Percentiles rank a stretch among this genome's conserved stretches.
Evolutionary conservation across 2,113 vertebrate species (phyloP).

Genomic region (Sphaerodactylus townsendi): DNA sequence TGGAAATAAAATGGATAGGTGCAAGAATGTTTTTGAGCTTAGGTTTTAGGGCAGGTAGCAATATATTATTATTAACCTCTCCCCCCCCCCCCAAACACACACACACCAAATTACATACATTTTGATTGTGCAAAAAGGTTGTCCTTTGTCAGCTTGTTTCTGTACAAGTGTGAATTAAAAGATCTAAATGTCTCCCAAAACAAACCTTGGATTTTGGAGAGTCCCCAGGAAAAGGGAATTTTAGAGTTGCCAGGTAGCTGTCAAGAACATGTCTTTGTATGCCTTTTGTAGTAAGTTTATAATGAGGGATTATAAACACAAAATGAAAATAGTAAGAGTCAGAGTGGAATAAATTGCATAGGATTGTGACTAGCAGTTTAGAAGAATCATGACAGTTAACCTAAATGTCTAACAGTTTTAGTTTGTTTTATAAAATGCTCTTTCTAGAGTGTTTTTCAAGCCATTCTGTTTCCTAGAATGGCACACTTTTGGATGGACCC

Average conservation of each 20-base stretch:
- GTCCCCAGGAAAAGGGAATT: neutral
- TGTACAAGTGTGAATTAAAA: neutral
- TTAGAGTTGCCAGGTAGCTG: no score
- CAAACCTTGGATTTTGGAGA: neutral
- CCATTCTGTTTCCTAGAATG: neutral
- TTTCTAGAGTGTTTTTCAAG: neutral
- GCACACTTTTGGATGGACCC: neutral
- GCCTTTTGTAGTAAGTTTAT: neutral
- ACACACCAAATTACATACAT: no score
- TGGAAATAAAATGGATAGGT: neutral
- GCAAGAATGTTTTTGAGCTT: neutral
- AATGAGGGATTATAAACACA: neutral
- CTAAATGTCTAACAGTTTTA: neutral
- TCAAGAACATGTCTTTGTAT: neutral
- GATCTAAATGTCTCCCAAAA: neutral
- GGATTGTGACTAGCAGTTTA: no score
- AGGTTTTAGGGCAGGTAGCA: neutral
- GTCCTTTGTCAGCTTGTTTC: neutral
- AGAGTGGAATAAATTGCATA: no score
- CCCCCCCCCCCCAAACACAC: no score
- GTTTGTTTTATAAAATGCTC: constrained; percentile 29
- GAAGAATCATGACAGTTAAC: no score
- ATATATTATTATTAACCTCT: neutral
- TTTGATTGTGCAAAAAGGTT: neutral
- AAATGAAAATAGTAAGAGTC: neutral